phyloP scores from a whole-genome alignment of 1,140 invertebrate genomes.

The Heliothis subflexa region DNA sequence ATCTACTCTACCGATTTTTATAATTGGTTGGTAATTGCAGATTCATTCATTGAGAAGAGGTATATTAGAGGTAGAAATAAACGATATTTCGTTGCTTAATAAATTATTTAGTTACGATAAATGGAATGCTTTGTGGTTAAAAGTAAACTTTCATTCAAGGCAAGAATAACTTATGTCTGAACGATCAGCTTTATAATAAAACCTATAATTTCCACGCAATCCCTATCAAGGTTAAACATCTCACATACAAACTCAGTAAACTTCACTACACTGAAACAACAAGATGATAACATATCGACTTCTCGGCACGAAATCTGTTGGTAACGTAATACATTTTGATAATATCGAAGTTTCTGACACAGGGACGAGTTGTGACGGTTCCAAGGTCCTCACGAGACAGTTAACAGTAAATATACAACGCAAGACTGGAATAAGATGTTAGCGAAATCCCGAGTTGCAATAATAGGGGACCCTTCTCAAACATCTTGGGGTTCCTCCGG shows the following conservation, averaged over 20 bases:
- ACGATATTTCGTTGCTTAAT: too few relatives aligned
- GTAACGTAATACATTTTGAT: constrained; percentile 28
- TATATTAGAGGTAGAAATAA: too few relatives aligned
- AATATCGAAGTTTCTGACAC: constrained; percentile 17
- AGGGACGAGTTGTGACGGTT: background rate
- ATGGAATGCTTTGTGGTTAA: too few relatives aligned
- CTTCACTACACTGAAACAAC: background rate
- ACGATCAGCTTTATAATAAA: too few relatives aligned
- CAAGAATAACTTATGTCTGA: too few relatives aligned
- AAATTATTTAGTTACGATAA: too few relatives aligned
- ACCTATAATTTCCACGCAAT: too few relatives aligned
- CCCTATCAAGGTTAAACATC: too few relatives aligned
- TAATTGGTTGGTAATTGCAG: too few relatives aligned
- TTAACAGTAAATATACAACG: constrained; percentile 26
- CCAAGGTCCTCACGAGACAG: background rate
- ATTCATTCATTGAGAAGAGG: too few relatives aligned
- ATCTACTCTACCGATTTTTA: too few relatives aligned
- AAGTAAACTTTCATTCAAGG: too few relatives aligned
- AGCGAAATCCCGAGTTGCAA: constrained; percentile 17
- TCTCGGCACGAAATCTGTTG: background rate
- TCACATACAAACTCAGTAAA: background rate
- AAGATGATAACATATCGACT: background rate
- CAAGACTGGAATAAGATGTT: constrained; percentile 26
- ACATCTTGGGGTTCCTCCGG: constrained; percentile 17
- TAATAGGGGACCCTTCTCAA: constrained; percentile 39